These are phyloP conservation scores for Callosobruchus maculatus DNA, from an alignment of 2,888 invertebrate species.

Conservation along the genomic window DNA sequence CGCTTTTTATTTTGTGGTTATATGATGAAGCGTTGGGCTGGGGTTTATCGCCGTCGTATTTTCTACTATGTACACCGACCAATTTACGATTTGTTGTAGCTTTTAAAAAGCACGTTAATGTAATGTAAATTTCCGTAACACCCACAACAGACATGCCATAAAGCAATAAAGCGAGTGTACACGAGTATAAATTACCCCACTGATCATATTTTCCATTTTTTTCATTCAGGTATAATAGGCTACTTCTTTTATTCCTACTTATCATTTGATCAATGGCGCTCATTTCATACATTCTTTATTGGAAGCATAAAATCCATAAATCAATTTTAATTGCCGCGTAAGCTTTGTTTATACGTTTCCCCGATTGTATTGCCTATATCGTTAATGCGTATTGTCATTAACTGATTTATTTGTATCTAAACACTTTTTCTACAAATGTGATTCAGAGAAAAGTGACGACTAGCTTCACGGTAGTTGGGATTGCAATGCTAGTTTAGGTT, in stretches of 20 bases:
- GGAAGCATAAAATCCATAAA: neutral
- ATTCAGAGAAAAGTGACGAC: too few relatives aligned
- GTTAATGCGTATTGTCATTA: neutral
- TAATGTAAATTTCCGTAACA: neutral
- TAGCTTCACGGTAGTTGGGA: too few relatives aligned
- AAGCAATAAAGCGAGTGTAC: neutral
- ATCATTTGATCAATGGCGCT: neutral
- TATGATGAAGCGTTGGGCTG: neutral
- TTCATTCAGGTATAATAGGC: neutral
- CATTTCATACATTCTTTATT: neutral
- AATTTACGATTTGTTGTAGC: neutral
- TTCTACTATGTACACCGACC: neutral
- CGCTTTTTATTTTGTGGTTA: neutral
- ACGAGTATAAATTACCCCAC: neutral
- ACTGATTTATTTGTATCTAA: too few relatives aligned
- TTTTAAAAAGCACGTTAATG: neutral
- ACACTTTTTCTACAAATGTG: too few relatives aligned
- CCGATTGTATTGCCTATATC: neutral
- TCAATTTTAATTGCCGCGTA: neutral
- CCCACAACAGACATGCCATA: neutral
- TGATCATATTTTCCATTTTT: neutral
- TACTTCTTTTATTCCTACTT: neutral
- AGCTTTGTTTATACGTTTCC: neutral
- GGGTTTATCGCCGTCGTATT: neutral
- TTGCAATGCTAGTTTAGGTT: too few relatives aligned